Evolutionary conservation across 2,113 vertebrate species (phyloP).

Genomic region (Hypomesus transpacificus): DNA sequence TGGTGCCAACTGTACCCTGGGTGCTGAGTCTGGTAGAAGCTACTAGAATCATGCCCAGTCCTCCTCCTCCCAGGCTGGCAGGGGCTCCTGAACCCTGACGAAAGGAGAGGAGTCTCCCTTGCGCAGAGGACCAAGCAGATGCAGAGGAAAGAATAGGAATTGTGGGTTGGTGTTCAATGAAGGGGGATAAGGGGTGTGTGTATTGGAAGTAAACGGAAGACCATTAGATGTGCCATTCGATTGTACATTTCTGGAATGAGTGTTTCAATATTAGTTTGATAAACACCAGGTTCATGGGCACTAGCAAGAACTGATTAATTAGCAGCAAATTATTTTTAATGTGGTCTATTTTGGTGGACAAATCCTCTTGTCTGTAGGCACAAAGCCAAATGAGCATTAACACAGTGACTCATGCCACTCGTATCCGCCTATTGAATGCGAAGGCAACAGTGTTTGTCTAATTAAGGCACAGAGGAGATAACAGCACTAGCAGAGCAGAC

Average conservation of each 20-base stretch:
- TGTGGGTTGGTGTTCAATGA: background rate
- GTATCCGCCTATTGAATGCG: constrained; percentile 57
- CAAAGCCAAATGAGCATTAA: constrained; percentile 60
- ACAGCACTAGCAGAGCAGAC: constrained; percentile 34
- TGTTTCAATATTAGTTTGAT: constrained; percentile 17
- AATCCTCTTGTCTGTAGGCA: constrained; percentile 44
- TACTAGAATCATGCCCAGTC: too few species aligned
- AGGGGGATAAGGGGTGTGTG: too few species aligned
- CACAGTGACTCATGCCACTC: constrained; percentile 49
- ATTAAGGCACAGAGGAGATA: constrained; percentile 53
- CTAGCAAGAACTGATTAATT: constrained; percentile 38
- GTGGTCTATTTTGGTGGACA: constrained; percentile 44
- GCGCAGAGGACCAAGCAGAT: constrained; percentile 21
- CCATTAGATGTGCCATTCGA: background rate
- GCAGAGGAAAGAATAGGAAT: constrained; percentile 43
- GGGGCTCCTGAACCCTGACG: constrained; percentile 45
- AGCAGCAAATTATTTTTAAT: constrained; percentile 41
- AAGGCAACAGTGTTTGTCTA: constrained; percentile 50
- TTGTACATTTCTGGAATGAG: constrained; percentile 3
- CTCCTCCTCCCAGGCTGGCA: constrained; percentile 29
- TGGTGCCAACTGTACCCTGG: background rate
- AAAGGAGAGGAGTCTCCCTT: too few species aligned
- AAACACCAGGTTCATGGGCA: constrained; percentile 12
- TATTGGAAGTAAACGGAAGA: too few species aligned
- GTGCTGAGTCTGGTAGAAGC: background rate